Conservation (phyloP, 2,797 vertebrate genomes). For the Bryconaethiops microstoma region DNA sequence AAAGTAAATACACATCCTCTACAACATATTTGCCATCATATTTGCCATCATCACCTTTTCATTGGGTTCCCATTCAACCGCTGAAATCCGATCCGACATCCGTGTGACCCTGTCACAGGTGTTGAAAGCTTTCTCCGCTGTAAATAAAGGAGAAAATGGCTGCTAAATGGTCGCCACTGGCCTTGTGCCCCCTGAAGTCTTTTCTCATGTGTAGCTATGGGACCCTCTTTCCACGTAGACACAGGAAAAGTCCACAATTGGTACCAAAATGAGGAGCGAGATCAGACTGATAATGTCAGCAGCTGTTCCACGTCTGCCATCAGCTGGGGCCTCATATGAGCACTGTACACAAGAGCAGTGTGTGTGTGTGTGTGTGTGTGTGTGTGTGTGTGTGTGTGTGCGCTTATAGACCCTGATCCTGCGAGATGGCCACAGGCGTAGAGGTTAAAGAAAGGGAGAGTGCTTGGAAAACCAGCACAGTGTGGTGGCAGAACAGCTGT, state of each 20-base stretch:
- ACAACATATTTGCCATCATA: too few relatives aligned
- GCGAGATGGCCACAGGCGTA: conserved; percentile 33
- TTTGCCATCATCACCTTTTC: too few relatives aligned
- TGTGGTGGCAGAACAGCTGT: conserved; percentile 44
- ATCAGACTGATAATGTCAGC: conserved; percentile 27
- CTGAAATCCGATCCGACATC: too few relatives aligned
- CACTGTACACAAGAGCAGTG: not conserved
- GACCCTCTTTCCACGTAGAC: not conserved
- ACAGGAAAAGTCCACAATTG: not conserved
- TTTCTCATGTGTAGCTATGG: not conserved
- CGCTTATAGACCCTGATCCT: not conserved
- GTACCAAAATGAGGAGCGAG: not conserved
- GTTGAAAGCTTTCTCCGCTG: not conserved
- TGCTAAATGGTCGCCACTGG: not conserved
- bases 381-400: not conserved
- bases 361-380: not conserved
- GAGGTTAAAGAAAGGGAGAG: conserved; percentile 43
- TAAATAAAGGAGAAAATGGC: too few relatives aligned
- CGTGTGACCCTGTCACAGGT: not conserved
- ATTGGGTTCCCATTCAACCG: too few relatives aligned
- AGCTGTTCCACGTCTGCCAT: conserved; percentile 17
- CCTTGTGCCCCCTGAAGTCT: not conserved
- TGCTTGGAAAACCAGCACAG: conserved; percentile 28
- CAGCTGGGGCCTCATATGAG: not conserved
- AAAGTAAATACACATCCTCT: too few relatives aligned